Base-by-base conservation (phyloP, 2,113 vertebrate genomes). In the Anoura caudifer region DNA sequence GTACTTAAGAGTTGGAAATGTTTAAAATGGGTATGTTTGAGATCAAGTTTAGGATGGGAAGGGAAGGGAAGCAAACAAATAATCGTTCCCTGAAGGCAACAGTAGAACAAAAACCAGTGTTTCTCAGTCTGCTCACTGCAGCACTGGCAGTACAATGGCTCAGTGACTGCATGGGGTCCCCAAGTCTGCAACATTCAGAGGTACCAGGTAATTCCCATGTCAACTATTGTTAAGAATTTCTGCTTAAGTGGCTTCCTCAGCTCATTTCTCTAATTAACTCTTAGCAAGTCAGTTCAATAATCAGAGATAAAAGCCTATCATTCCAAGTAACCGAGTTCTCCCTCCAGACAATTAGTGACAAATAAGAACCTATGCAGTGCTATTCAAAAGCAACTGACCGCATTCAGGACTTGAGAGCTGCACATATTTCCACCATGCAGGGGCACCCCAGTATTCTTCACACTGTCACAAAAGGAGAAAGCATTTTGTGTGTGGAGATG, bases 121-220 rank as follows among this genome's bases (percentile, higher is more conserved):
- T 26, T 43, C 54, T 77, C 82, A 0, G 12, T 19, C 52, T 33
- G 28, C 52, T 70, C 26, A 11, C 43, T 19, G 10, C 24, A 41
- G 19, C 10, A 1, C 83, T 31, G 3, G 4, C 80, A 73, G 24
- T 2, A 4, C 28, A 7, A 12, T 0, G 7, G 43, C n/a, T 50
- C 14, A 0, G 22, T 1, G 52, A 47, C 47, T 1, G 50, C 4
- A 13, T 0, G 33, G 43, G 70, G 5, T 2, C 31, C 31, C 0
- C 0, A 7, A 33, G 11, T 2, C 7, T 6, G 45, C 73, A 1
- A 3, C 3, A 52, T 2, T 70, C 61, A 45, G 69, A 28, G 5
- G 28, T 16, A 16, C 69, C 54, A 14, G 0, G 26, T 15, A 28
- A 31, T 9, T 12, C 81, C 76, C 61, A 0, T 0, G 10, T 10